Base-by-base conservation (phyloP, 1,140 invertebrate species). In the Branchinecta lynchi region DNA sequence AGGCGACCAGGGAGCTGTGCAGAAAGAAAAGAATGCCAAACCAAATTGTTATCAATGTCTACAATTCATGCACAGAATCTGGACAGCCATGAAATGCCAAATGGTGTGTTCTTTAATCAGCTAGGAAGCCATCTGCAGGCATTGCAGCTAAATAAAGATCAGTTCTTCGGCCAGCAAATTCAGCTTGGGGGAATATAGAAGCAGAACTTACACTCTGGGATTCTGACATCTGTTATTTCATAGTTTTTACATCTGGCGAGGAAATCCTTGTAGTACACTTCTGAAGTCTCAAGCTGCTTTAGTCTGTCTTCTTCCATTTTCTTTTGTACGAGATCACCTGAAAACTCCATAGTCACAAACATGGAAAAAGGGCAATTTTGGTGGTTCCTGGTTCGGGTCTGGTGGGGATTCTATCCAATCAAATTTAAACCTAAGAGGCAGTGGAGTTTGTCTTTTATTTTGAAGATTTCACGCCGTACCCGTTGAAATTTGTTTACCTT, bases 261-360 rank as follows among this genome's bases (percentile, higher is more conserved):
- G 75, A 89, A 93, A 79, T 94, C 91, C 74, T 86, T 84, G 74
- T 89, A 92, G 80, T 94, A 95, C 66, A 90, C 83, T 77, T 91
- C 86, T 15, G 88, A 84, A 12, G 86, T 81, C 70, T 87, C 80
- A 7, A 92, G 81, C 46, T 88, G 78, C 69, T 91, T 84, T 73
- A 82, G 79, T 70, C 89, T 79, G 65, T 88, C 81, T 5, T 82
- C 77, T 8, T 72, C 70, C 66, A 81, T 85, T n/a, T 88, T 75
- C 79, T 89, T 89, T 68, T 87, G 79, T 10, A 82, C 84, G 0
- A 93, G 79, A 12, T 84, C 85, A 0, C 89, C 92, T 15, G 93
- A 80, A n/a, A 92, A 78, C 1, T 32, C 32, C 1, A 32, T 32
- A 32, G 32, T 32, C 32, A 32, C 32, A 32, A 17, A 86, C 89